Conservation (phyloP, 2,888 invertebrate genomes). For the Agrochola litura region DNA sequence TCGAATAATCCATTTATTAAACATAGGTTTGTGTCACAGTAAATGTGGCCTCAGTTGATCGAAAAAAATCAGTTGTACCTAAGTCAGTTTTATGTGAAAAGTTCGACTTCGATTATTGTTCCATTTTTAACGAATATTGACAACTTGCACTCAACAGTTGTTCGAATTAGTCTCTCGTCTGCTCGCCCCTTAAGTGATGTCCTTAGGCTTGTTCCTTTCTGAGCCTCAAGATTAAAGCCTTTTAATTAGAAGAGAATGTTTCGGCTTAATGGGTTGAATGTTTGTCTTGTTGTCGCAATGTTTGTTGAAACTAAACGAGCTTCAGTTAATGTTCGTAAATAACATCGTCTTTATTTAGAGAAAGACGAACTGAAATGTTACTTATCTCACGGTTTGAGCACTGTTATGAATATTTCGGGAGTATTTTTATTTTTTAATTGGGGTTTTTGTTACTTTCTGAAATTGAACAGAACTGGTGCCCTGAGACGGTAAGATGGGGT, state of each 20-base stretch:
- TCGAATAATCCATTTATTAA: no score
- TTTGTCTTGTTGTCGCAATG: constrained; percentile 58
- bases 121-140: no score
- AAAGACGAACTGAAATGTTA: not conserved
- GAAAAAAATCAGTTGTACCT: no score
- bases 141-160: no score
- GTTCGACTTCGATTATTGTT: no score
- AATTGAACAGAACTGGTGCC: not conserved
- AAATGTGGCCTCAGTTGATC: no score
- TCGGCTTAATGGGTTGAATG: constrained; percentile 49
- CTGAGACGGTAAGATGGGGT: not conserved
- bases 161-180: constrained; percentile 20
- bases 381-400: not conserved
- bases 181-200: constrained; percentile 33
- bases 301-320: constrained; percentile 38
- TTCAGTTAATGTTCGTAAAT: constrained; percentile 27
- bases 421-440: no score
- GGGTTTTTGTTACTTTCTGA: no score
- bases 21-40: no score
- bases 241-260: constrained; percentile 65
- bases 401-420: no score
- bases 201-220: constrained; percentile 36
- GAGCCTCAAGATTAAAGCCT: constrained; percentile 54
- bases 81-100: no score
- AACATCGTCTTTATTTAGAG: constrained; percentile 26